A percentile compares a stretch with the other conserved stretches of the same genome.
phyloP scores from a whole-genome alignment of 64 coral and sea anemone species.

The Stichodactyla helianthus region DNA sequence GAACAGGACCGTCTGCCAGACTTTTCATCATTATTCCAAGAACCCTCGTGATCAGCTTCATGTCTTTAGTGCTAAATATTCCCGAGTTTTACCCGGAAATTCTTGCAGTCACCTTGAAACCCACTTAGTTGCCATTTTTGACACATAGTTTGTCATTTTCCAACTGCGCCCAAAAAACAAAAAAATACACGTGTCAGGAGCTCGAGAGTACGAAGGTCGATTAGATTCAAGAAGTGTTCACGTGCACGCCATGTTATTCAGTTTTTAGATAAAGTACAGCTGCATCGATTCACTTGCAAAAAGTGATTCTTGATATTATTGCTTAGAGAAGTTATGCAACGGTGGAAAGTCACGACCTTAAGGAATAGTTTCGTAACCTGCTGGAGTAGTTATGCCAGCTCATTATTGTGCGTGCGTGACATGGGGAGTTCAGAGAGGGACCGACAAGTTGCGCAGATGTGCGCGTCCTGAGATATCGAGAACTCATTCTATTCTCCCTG shows the following conservation, averaged over 20 bases:
- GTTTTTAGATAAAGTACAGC: background rate
- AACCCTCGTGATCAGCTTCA: background rate
- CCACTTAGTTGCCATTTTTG: background rate
- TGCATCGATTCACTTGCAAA: background rate
- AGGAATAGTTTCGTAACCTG: background rate
- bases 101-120: background rate
- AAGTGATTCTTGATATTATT: background rate
- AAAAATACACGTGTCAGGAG: background rate
- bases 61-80: background rate
- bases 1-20: background rate
- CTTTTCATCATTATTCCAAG: background rate
- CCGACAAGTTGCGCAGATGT: background rate
- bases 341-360: background rate
- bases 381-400: background rate
- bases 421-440: background rate
- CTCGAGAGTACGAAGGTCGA: background rate
- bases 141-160: slow-evolving; percentile 10
- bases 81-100: background rate
- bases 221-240: background rate
- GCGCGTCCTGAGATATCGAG: background rate
- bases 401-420: background rate
- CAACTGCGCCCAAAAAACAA: background rate
- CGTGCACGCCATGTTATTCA: background rate
- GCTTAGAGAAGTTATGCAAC: background rate
- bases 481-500: too few relatives aligned